Evolutionary conservation across 2,888 invertebrate genomes (phyloP).

Genomic region (Agonopterix alstromeriana): DNA sequence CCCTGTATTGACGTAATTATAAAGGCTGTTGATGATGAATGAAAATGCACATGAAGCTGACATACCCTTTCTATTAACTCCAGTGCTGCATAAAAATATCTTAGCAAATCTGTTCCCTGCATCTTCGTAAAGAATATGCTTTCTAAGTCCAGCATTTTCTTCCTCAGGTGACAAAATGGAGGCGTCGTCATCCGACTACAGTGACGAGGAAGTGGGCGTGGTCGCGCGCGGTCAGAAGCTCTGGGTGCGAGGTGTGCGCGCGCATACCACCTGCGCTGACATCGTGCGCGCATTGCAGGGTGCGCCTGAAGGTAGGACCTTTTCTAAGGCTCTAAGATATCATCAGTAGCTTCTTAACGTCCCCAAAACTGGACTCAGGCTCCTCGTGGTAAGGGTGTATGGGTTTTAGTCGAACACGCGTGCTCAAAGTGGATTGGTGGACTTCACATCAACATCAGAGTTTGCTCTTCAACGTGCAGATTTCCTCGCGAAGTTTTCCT

Average conservation of each 20-base stretch:
- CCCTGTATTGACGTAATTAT: too few relatives aligned
- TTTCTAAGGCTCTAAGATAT: not conserved
- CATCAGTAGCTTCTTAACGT: too few relatives aligned
- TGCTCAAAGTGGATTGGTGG: too few relatives aligned
- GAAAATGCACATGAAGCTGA: not conserved
- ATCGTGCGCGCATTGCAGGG: constrained; percentile 83
- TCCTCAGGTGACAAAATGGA: constrained; percentile 52
- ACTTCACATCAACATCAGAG: too few relatives aligned
- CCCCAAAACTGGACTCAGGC: too few relatives aligned
- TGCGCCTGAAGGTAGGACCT: constrained; percentile 54
- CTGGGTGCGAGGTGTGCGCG: constrained; percentile 87
- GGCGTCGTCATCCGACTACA: constrained; percentile 73
- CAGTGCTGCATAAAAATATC: not conserved
- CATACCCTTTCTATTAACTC: not conserved
- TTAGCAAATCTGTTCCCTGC: not conserved
- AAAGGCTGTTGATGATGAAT: too few relatives aligned
- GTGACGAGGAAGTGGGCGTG: constrained; percentile 83
- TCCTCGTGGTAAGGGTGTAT: too few relatives aligned
- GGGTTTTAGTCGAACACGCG: too few relatives aligned
- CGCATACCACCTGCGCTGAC: constrained; percentile 87
- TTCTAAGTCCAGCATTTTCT: not conserved
- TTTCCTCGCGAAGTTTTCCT: too few relatives aligned
- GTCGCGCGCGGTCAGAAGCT: constrained; percentile 86
- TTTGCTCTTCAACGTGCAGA: too few relatives aligned
- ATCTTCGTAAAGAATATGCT: not conserved